These are phyloP conservation scores for Microctonus aethiopoides DNA, from an alignment of 2,888 invertebrate genomes.

Conservation along the genomic window DNA sequence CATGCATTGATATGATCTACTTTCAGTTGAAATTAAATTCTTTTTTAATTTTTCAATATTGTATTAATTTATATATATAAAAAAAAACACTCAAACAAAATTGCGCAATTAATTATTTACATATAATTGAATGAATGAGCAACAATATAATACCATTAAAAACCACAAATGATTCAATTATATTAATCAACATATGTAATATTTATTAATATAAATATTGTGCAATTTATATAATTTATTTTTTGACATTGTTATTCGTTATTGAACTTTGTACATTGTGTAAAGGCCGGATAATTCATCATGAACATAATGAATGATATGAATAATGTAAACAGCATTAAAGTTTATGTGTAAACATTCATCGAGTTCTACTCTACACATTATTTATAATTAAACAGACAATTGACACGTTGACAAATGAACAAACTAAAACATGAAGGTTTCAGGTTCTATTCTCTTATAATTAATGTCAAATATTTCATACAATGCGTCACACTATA, in stretches of 20 bases:
- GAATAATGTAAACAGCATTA: background rate
- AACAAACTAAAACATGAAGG: background rate
- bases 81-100: background rate
- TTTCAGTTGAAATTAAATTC: background rate
- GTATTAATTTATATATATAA: slow-evolving; percentile 18
- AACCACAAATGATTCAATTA: too few species aligned
- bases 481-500: background rate
- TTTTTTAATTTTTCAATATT: background rate
- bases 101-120: slow-evolving; percentile 13
- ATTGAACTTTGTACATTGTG: background rate
- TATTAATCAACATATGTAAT: background rate
- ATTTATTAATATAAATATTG: too few species aligned
- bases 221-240: background rate
- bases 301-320: background rate
- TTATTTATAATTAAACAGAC: too few species aligned
- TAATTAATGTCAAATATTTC: background rate
- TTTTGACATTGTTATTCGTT: background rate
- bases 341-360: background rate
- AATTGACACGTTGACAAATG: background rate
- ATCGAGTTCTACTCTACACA: background rate
- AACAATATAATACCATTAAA: background rate
- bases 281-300: background rate
- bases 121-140: background rate
- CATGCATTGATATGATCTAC: background rate
- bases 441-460: too few species aligned